Evolutionary conservation across 2,797 vertebrate genomes (phyloP).

Genomic region (Heliangelus exortis): DNA sequence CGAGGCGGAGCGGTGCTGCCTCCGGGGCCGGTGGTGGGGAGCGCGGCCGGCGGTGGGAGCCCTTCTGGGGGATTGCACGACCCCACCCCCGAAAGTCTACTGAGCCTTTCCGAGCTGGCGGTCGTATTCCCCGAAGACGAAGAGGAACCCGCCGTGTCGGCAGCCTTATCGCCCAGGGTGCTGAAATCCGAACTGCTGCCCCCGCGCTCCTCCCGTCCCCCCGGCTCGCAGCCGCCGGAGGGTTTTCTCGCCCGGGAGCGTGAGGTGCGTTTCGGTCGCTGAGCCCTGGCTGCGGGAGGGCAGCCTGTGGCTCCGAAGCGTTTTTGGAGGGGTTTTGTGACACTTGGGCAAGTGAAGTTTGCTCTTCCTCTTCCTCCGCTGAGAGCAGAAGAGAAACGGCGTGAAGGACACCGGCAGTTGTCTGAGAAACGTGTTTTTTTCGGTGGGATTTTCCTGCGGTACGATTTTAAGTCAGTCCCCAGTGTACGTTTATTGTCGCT

Average conservation of each 20-base stretch:
- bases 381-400: not conserved
- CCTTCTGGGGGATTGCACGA: not conserved
- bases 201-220: not conserved
- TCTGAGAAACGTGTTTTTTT: not conserved
- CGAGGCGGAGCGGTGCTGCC: not conserved
- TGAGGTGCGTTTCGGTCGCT: not conserved
- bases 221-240: not conserved
- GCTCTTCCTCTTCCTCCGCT: not conserved
- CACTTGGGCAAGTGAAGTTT: conserved; percentile 35
- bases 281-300: not conserved
- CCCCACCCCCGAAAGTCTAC: conserved; percentile 1
- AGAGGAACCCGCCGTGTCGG: not conserved
- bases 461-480: not conserved
- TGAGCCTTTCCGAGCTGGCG: not conserved
- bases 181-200: not conserved
- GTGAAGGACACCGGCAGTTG: not conserved
- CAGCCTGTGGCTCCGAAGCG: not conserved
- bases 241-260: not conserved
- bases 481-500: not conserved
- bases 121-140: not conserved
- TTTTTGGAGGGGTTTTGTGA: not conserved
- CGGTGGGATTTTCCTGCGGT: not conserved
- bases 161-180: not conserved
- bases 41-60: not conserved
- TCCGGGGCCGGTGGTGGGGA: not conserved